Base-by-base conservation (phyloP, 2,113 vertebrate genomes). In the Glaucidium brasilianum region DNA sequence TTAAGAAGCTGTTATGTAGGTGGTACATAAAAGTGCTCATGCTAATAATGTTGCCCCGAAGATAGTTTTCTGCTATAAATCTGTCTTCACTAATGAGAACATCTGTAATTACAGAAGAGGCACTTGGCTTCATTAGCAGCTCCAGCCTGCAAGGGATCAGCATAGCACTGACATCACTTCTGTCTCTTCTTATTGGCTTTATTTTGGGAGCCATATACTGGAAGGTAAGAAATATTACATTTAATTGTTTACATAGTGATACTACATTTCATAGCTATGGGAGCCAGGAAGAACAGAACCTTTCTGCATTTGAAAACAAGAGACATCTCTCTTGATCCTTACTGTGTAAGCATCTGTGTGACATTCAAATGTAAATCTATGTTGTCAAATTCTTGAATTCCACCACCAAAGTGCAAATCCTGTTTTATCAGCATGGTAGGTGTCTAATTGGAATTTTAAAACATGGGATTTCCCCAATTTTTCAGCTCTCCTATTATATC, bases 181-280 rank as follows among this genome's bases (percentile, higher is more conserved):
- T 98, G 69, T 98, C 98, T 96, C 95, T 98, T 92, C 43, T 98
- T 58, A 95, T 98, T 85, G 98, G 98, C 93, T 98, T 98, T 98
- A 76, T 96, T 97, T 96, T 98, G 94, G 98, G 98, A 98, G 98
- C 97, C 63, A 43, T 98, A 85, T 98, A 98, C 97, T 98, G 98
- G 98, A 98, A 98, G 98, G 98, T 98, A 96, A 96, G 97, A 81
- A 93, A 69, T 55, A 29, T 6, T 88, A 34, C 55, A 78, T 67
- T 41, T 50, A 50, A 15, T 60, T 91, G 8, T 74, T 90, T 77
- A 43, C 22, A 39, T 60, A 58, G 43, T 62, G 35, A 76, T 45
- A 34, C 25, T 43, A 41, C 43, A 49, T 87, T 88, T 89, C 29
- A 8, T 76, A 37, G n/a, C 53, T 64, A 15, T 55, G 18, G 20